A percentile compares a stretch with the other conserved stretches of the same genome.
Conservation (phyloP, 53 echinoderm and acorn worm genomes). For the Patiria pectinifera region DNA sequence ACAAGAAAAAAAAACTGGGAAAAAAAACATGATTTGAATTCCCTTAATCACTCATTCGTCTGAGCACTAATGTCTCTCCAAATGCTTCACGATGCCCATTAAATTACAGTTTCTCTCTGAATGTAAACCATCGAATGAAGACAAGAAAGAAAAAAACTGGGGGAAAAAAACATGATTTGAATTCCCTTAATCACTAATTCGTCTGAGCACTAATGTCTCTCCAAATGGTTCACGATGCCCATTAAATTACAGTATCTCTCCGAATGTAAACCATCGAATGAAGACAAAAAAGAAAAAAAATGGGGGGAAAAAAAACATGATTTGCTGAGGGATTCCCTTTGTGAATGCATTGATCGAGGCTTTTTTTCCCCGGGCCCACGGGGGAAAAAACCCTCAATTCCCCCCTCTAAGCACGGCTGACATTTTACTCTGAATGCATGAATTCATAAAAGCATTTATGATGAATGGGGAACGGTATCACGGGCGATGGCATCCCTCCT, state of each 20-base stretch:
- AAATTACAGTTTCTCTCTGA: too few species aligned
- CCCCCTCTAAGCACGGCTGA: neutral
- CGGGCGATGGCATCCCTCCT: neutral
- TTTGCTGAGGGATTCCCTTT: neutral
- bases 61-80: too few species aligned
- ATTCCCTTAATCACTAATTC: neutral
- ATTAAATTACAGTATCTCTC: neutral
- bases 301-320: neutral
- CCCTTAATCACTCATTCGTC: neutral
- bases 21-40: neutral
- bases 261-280: neutral
- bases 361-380: neutral
- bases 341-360: neutral
- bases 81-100: too few species aligned
- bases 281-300: neutral
- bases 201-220: too few species aligned
- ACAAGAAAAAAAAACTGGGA: neutral
- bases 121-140: too few species aligned
- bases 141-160: neutral
- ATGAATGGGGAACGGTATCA: slow-evolving; percentile 1
- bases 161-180: neutral
- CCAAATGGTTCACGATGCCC: too few species aligned
- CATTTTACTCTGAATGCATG: slow-evolving; percentile 25
- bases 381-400: neutral
- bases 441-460: slow-evolving; percentile 23